A percentile compares a stretch with the other conserved stretches of the same genome.
phyloP scores from a whole-genome alignment of 2,113 vertebrate species.

The Megalops atlanticus region DNA sequence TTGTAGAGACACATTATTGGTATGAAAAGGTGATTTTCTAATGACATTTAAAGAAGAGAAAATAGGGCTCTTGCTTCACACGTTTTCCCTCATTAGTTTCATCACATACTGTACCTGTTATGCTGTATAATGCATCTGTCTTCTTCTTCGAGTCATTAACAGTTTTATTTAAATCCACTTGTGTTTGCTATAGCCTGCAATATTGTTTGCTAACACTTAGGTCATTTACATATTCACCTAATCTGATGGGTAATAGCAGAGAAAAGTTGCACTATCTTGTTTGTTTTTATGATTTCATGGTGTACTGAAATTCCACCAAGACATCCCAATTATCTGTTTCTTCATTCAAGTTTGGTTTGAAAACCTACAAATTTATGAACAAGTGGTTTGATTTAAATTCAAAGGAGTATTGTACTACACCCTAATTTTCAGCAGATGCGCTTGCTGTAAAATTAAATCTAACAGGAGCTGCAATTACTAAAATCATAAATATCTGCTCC shows the following conservation, averaged over 20 bases:
- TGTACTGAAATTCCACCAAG: no score
- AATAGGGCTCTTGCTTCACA: neutral
- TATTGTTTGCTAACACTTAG: neutral
- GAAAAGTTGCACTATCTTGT: no score
- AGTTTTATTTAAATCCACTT: neutral
- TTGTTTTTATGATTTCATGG: no score
- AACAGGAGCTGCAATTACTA: neutral
- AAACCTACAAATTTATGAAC: no score
- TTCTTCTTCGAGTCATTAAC: neutral
- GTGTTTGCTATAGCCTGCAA: neutral
- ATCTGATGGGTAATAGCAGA: no score
- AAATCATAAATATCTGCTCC: no score
- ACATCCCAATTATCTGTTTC: no score
- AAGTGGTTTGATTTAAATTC: no score
- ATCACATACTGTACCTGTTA: neutral
- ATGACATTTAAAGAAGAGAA: neutral
- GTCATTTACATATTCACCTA: neutral
- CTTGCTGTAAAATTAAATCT: no score
- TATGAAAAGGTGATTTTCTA: neutral
- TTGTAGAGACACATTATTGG: neutral
- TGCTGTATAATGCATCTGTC: neutral
- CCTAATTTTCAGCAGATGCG: no score
- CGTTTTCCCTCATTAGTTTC: neutral
- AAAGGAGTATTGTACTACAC: no score
- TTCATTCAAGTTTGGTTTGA: no score